phyloP scores from a whole-genome alignment of 1,140 invertebrate genomes.

The Araneus ventricosus region DNA sequence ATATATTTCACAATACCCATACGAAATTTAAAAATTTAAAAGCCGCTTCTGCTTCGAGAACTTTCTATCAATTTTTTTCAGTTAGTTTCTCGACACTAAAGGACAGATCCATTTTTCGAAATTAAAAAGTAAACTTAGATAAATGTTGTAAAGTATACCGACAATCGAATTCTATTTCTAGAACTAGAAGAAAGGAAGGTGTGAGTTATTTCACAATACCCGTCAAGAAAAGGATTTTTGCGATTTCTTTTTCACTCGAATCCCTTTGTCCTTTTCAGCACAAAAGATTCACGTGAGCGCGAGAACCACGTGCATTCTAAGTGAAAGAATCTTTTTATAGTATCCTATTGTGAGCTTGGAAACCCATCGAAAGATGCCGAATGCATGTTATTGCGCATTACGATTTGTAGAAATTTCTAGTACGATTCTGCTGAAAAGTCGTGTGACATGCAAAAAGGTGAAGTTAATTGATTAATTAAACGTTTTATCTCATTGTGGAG shows the following conservation, averaged over 20 bases:
- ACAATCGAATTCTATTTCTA: background rate
- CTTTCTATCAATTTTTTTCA: no score
- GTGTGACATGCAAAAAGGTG: no score
- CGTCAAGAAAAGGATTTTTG: background rate
- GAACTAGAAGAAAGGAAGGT: background rate
- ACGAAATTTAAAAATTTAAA: no score
- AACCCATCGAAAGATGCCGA: background rate
- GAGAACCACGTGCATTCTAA: background rate
- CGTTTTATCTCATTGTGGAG: no score
- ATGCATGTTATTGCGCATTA: background rate
- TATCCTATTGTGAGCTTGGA: background rate
- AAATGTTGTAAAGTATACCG: background rate
- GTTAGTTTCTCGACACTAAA: no score
- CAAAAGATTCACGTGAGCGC: background rate
- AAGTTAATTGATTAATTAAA: no score
- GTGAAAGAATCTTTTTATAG: constrained; percentile 19
- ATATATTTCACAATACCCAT: no score
- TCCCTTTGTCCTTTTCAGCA: background rate
- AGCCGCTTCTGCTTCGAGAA: no score
- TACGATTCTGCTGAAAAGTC: background rate
- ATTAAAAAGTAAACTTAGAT: background rate
- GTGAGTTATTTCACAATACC: constrained; percentile 9
- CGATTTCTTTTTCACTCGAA: background rate
- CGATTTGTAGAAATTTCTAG: background rate
- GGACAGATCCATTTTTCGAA: background rate